Percentiles rank a stretch among this genome's conserved stretches.
Conservation (phyloP, 2,888 invertebrate genomes). For the Tethea ocularis region DNA sequence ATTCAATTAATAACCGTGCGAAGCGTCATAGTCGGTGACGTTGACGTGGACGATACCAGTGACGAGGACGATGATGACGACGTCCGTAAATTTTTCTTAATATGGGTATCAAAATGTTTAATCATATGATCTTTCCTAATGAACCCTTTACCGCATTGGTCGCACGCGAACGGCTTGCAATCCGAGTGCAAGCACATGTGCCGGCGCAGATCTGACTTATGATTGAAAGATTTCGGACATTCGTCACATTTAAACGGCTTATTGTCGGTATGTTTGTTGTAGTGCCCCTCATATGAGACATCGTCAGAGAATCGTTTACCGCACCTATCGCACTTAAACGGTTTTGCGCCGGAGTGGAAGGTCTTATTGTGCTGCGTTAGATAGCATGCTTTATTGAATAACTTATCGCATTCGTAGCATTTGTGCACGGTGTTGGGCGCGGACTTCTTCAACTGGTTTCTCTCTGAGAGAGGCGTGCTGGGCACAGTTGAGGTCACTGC, state of each 20-base stretch:
- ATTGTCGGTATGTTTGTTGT: slow-evolving; percentile 90
- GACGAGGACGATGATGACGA: slow-evolving; percentile 57
- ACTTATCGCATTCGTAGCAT: slow-evolving; percentile 92
- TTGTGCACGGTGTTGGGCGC: slow-evolving; percentile 79
- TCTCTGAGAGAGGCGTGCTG: slow-evolving; percentile 72
- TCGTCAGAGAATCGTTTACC: slow-evolving; percentile 92
- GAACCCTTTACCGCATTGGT: slow-evolving; percentile 93
- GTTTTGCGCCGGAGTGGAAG: slow-evolving; percentile 93
- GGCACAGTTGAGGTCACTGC: slow-evolving; percentile 69
- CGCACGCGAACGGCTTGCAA: slow-evolving; percentile 91
- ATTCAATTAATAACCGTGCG: slow-evolving; percentile 8
- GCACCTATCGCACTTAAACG: slow-evolving; percentile 92
- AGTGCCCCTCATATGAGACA: slow-evolving; percentile 88
- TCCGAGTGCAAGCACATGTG: slow-evolving; percentile 95
- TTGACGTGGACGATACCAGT: slow-evolving; percentile 38
- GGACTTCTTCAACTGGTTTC: slow-evolving; percentile 68
- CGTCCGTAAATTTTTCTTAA: slow-evolving; percentile 81
- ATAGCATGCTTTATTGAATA: slow-evolving; percentile 94
- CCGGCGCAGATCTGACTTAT: slow-evolving; percentile 94
- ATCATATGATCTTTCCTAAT: slow-evolving; percentile 96
- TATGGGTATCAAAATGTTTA: slow-evolving; percentile 93
- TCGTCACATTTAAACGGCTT: slow-evolving; percentile 94
- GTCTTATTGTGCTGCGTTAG: slow-evolving; percentile 95
- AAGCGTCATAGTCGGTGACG: slow-evolving; percentile 15
- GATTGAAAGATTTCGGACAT: slow-evolving; percentile 95